These are phyloP conservation scores for Vombatus ursinus DNA, from an alignment of 2,113 vertebrate genomes.

Conservation along the genomic window DNA sequence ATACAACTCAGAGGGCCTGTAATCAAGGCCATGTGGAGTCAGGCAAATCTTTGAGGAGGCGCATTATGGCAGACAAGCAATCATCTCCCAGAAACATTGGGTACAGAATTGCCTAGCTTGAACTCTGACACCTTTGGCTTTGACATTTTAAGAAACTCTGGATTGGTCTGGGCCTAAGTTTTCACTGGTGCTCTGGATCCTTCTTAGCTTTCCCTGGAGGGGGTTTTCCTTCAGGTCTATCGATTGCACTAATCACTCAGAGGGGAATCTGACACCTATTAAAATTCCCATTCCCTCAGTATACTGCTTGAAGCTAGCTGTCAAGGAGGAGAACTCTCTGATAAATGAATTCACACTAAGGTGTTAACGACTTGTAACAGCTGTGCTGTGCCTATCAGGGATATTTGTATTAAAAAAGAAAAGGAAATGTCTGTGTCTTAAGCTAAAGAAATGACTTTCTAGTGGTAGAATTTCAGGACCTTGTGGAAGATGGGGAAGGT, in stretches of 20 bases:
- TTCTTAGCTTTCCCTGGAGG: background rate
- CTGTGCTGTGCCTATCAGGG: background rate
- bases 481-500: background rate
- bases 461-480: background rate
- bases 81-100: background rate
- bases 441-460: background rate
- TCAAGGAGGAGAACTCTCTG: background rate
- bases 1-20: background rate
- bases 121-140: background rate
- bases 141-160: background rate
- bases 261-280: background rate
- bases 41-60: background rate
- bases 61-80: background rate
- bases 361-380: slow-evolving; percentile 6
- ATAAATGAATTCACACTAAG: slow-evolving; percentile 1
- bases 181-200: background rate
- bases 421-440: background rate
- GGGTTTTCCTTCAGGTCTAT: background rate
- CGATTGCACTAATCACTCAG: background rate
- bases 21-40: background rate
- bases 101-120: background rate
- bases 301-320: slow-evolving; percentile 25
- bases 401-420: background rate
- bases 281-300: slow-evolving; percentile 6
- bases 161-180: background rate